phyloP scores from a whole-genome alignment of 2,888 invertebrate genomes.

The Colletes collaris region DNA sequence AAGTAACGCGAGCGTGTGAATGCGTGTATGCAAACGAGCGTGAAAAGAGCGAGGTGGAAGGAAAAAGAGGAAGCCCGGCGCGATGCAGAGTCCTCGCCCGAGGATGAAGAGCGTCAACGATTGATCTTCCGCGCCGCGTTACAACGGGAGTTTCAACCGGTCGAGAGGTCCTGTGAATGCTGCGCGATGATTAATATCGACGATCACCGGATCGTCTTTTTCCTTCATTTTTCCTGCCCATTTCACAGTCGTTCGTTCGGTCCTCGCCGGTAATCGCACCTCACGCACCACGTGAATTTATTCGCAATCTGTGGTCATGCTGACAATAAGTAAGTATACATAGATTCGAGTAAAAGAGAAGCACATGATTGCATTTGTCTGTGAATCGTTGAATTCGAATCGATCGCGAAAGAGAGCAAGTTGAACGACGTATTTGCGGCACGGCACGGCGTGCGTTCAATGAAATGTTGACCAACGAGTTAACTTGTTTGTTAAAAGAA shows the following conservation, averaged over 20 bases:
- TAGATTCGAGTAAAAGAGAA: not conserved
- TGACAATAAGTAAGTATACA: not conserved
- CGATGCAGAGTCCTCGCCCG: conserved; percentile 51
- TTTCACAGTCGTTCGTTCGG: conserved; percentile 34
- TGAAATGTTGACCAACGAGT: no score
- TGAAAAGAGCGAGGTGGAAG: conserved; percentile 19
- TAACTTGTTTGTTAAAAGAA: no score
- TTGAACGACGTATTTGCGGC: no score
- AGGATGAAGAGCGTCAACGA: conserved; percentile 59
- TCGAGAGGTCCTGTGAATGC: conserved; percentile 50
- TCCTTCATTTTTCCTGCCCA: conserved; percentile 19
- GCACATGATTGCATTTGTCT: not conserved
- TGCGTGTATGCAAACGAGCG: conserved; percentile 36
- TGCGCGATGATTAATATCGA: conserved; percentile 63
- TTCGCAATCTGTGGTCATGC: not conserved
- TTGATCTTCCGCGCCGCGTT: conserved; percentile 58
- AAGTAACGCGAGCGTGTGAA: not conserved
- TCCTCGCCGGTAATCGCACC: conserved; percentile 17
- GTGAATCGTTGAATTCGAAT: no score
- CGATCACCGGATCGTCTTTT: conserved; percentile 20
- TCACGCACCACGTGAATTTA: not conserved
- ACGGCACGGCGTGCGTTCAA: no score
- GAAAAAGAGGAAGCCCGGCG: conserved; percentile 24
- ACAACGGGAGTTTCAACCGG: conserved; percentile 30
- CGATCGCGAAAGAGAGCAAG: no score